phyloP scores from a whole-genome alignment of 1,140 invertebrate genomes.

The Drosophila sproati region DNA sequence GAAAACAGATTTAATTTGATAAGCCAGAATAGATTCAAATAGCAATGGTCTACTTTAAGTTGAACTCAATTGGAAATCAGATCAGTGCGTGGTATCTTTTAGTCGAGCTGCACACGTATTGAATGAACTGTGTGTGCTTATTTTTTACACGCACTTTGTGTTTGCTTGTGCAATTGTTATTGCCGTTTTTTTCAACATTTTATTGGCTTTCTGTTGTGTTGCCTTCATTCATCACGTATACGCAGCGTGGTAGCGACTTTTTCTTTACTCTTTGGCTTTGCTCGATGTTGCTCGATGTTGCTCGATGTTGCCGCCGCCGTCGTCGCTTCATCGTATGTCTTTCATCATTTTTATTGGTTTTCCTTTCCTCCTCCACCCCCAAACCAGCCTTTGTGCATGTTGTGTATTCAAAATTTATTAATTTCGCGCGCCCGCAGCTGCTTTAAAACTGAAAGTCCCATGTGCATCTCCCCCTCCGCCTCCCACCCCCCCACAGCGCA shows the following conservation, averaged over 20 bases:
- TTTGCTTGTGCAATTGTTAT: constrained; percentile 68
- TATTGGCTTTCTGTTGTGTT: constrained; percentile 59
- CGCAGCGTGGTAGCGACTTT: constrained; percentile 35
- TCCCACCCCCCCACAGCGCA: constrained; percentile 1
- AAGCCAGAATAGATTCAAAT: too few relatives aligned
- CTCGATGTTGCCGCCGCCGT: constrained; percentile 14
- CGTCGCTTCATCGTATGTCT: constrained; percentile 54
- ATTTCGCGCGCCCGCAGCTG: constrained; percentile 42
- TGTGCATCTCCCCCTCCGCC: neutral
- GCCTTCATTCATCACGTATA: constrained; percentile 65
- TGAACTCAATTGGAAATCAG: neutral
- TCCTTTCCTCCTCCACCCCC: neutral
- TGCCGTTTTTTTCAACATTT: constrained; percentile 51
- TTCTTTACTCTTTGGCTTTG: constrained; percentile 6
- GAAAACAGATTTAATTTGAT: too few relatives aligned
- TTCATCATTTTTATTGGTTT: constrained; percentile 78
- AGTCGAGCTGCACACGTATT: neutral
- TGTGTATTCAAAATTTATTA: constrained; percentile 55
- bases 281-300: constrained; percentile 10
- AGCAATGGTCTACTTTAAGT: neutral
- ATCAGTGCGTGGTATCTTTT: neutral
- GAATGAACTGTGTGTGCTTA: constrained; percentile 25
- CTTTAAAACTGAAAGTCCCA: constrained; percentile 44
- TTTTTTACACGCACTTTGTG: constrained; percentile 19
- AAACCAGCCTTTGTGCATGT: neutral